A percentile compares a stretch with the other conserved stretches of the same genome.
Conservation (phyloP, 2,888 invertebrate species). For the Agonopterix subpropinquella region DNA sequence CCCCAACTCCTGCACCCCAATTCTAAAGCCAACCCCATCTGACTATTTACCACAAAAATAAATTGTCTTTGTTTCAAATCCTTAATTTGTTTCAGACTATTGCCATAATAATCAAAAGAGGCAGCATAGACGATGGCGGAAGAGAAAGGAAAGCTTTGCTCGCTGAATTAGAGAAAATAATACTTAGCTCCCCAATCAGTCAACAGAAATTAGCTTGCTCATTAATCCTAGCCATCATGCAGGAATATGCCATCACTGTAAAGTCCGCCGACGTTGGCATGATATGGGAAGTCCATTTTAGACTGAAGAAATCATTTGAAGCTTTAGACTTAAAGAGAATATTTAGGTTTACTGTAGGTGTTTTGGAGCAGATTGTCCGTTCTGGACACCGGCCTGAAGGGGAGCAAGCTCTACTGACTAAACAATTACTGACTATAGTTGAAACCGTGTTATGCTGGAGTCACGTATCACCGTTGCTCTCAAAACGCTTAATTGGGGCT, state of each 20-base stretch:
- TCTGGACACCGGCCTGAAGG: conserved; percentile 67
- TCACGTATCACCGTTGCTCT: conserved; percentile 81
- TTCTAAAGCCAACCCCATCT: no score
- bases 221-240: conserved; percentile 87
- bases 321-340: conserved; percentile 85
- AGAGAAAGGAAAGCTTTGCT: conserved; percentile 80
- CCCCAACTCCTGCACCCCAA: no score
- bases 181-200: conserved; percentile 85
- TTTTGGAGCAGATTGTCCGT: conserved; percentile 58
- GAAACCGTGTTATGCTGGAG: conserved; percentile 90
- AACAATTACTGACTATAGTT: conserved; percentile 83
- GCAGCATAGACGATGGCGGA: conserved; percentile 84
- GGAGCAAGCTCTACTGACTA: conserved; percentile 74
- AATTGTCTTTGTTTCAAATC: no score
- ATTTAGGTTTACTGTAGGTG: conserved; percentile 75
- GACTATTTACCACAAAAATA: no score
- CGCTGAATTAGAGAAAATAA: conserved; percentile 84
- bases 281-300: conserved; percentile 91
- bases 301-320: conserved; percentile 91
- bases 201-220: conserved; percentile 90
- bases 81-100: conserved; percentile 75
- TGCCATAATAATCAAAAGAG: conserved; percentile 91
- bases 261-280: conserved; percentile 91
- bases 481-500: conserved; percentile 81
- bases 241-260: conserved; percentile 90